These are phyloP conservation scores for Sander vitreus DNA, from an alignment of 2,113 vertebrate species.

Conservation along the genomic window DNA sequence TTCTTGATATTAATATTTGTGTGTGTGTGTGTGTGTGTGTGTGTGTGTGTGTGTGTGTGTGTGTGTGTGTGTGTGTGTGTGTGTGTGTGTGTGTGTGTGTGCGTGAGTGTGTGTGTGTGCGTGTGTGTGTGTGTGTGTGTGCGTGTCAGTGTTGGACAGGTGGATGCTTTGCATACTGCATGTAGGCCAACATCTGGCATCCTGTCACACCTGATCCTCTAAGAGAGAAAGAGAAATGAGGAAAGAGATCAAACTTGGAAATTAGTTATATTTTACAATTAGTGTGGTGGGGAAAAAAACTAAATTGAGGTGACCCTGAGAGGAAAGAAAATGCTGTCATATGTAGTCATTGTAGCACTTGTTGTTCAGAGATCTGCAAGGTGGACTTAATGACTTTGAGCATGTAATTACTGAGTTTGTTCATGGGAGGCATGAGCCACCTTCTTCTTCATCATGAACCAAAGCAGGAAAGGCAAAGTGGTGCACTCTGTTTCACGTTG, in stretches of 20 bases:
- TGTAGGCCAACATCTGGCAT: slow-evolving; percentile 68
- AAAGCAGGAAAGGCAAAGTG: slow-evolving; percentile 53
- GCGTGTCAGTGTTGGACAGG: slow-evolving; percentile 27
- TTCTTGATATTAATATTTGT: neutral
- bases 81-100: neutral
- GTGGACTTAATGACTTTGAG: slow-evolving; percentile 59
- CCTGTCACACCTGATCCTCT: slow-evolving; percentile 51
- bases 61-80: neutral
- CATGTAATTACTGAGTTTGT: slow-evolving; percentile 57
- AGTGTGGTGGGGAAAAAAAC: neutral
- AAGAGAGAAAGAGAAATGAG: slow-evolving; percentile 1
- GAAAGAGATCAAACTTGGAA: neutral
- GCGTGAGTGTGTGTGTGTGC: neutral
- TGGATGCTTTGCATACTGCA: slow-evolving; percentile 64
- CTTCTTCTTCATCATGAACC: slow-evolving; percentile 33
- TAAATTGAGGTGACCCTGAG: neutral
- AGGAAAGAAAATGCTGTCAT: slow-evolving; percentile 1
- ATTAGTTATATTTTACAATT: neutral
- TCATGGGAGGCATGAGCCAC: slow-evolving; percentile 63
- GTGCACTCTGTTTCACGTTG: slow-evolving; percentile 49
- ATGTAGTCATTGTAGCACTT: slow-evolving; percentile 7
- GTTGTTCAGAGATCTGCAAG: slow-evolving; percentile 55
- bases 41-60: neutral
- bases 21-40: neutral
- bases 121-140: neutral